Conservation (phyloP, 2,113 vertebrate genomes). For the Myotis brandtii region DNA sequence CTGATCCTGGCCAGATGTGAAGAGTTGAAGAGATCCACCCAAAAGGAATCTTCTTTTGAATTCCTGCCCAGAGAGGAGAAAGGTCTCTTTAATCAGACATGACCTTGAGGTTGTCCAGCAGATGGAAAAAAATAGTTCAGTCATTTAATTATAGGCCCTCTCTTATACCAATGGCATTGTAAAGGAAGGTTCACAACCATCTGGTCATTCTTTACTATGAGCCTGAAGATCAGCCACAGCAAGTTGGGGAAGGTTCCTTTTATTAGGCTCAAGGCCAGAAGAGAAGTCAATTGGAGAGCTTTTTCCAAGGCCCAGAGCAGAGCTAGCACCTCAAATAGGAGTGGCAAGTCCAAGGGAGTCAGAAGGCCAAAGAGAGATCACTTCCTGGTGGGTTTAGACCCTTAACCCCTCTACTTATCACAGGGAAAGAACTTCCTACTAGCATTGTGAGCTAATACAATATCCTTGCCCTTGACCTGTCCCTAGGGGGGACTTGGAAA, state of each 20-base stretch:
- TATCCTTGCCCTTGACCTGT: not conserved
- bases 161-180: not conserved
- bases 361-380: not conserved
- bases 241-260: not conserved
- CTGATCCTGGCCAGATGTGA: slow-evolving; percentile 27
- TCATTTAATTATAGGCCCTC: slow-evolving; percentile 9
- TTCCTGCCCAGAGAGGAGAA: slow-evolving; percentile 43
- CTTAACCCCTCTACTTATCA: not conserved
- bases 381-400: not conserved
- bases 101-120: slow-evolving; percentile 43
- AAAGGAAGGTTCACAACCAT: slow-evolving; percentile 3
- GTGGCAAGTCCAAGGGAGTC: not conserved
- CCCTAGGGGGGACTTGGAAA: not conserved
- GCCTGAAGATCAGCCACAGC: not conserved
- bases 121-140: not conserved
- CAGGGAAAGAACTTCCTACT: not conserved
- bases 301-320: not conserved
- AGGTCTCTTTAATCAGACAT: slow-evolving; percentile 51
- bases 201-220: not conserved
- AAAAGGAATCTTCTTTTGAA: slow-evolving; percentile 56
- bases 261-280: not conserved
- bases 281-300: not conserved
- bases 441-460: not conserved
- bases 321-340: not conserved
- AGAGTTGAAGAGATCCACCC: not conserved